Evolutionary conservation across 2,113 vertebrate genomes (phyloP), one percentile per base, ranked within the genome.

Genomic region (Microcebus tavaratra): DNA sequence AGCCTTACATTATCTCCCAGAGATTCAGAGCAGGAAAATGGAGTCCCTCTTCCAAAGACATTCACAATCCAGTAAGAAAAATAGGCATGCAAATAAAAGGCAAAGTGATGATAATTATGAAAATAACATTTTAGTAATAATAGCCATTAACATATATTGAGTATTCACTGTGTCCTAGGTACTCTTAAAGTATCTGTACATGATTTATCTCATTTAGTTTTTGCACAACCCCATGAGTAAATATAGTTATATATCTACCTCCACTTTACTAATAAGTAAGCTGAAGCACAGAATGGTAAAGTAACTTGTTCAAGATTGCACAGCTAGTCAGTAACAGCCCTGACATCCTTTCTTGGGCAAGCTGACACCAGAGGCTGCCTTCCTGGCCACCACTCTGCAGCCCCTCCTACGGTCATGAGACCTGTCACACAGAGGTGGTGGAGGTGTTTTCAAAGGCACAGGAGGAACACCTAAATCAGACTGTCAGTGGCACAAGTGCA

Each of bases 311-410:
- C 20, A 67, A 80, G 48, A 63, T 6, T 3, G 36, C 31, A 36
- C 25, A 86, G 67, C n/a, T 39, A 10, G 11, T 31, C 23, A 36
- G 61, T 6, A 34, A 4, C 29, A 59, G 55, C 11, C 15, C 18
- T n/a, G 1, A 39, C 12, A 39, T 34, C 53, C 27, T 14, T 0
- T 34, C 55, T 13, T 59, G 15, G 39, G 48, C 29, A 63, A 2
- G 13, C 53, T 9, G 11, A 23, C 67, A 75, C n/a, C 31, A 65
- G 25, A 67, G 0, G 2, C 25, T 57, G 36, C 10, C n/a, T 70
- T 68, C 7, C 23, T 18, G 0, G 6, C 39, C 55, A 25, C 42
- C 7, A 0, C 21, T 53, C 57, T 0, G 9, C 31, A 27, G 15
- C 3, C 34, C 53, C 39, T 39, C 42, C 39, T 34, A 12, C 61